Base-by-base conservation (phyloP, 1,140 invertebrate species). In the Papilio dardanus region DNA sequence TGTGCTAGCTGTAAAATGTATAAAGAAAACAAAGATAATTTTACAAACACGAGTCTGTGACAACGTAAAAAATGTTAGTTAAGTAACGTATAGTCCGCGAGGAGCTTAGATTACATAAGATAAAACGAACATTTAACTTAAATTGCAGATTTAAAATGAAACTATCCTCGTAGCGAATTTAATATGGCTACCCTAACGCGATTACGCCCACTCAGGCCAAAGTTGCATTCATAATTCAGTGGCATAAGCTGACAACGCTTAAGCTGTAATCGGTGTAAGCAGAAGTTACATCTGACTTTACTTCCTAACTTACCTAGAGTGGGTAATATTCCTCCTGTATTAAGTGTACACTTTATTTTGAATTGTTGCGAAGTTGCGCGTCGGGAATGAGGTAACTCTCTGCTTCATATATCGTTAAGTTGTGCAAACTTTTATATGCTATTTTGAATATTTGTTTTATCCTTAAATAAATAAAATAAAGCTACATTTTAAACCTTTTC, bases 181-280 rank as follows among this genome's bases (percentile, higher is more conserved):
- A 12, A 30, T 16, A 14, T 62, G 54, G 54, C 30, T 62, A 62
- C 54, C 10, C 54, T 16, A 62, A 16, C 24, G 30, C 67, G 35
- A 40, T 69, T 69, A 24, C 67, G 12, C 67, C 33, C 35, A 37
- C 67, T 3, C 3, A 69, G 42, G 67, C 35, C n/a, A 14, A 40
- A 69, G 35, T 69, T 69, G 67, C 67, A 40, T 69, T 21, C 19
- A 69, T 69, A 69, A 69, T 69, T 69, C 35, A 37, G 67, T 35
- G 33, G 24, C 35, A 24, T 40, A 69, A 69, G 67, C 67, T 69
- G 33, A 69, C 33, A 31, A n/a, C 33, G 35, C 67, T 69, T 69
- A 24, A 69, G 21, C 67, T 69, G 10, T 35, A 69, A 69, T 69
- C 21, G 67, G 31, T 69, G 67, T 69, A 24, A 40, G 67, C 35